A percentile compares a stretch with the other conserved stretches of the same genome.
Evolutionary conservation across 92 coral and sea anemone species (phyloP).

Genomic region (Scolanthus callimorphus): DNA sequence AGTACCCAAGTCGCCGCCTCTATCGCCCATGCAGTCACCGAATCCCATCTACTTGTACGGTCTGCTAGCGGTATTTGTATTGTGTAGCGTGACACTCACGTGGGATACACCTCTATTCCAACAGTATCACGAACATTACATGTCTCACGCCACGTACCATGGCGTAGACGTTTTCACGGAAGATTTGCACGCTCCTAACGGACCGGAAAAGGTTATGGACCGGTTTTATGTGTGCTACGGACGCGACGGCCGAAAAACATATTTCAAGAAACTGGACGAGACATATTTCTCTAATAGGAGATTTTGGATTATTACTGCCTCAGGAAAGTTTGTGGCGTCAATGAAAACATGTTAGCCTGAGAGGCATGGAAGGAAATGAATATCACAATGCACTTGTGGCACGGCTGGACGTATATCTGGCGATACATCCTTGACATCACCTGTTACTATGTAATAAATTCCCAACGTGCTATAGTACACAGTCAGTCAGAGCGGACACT

Average conservation of each 20-base stretch:
- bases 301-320: slow-evolving; percentile 89
- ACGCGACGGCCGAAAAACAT: slow-evolving; percentile 93
- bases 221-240: slow-evolving; percentile 91
- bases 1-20: slow-evolving; percentile 1
- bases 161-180: slow-evolving; percentile 97
- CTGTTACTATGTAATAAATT: too few species aligned
- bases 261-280: slow-evolving; percentile 89
- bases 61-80: slow-evolving; percentile 79
- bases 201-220: slow-evolving; percentile 97
- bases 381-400: too few species aligned
- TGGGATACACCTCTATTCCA: slow-evolving; percentile 96
- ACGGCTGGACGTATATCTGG: too few species aligned
- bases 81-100: slow-evolving; percentile 93
- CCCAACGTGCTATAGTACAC: too few species aligned
- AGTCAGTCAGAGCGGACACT: too few species aligned
- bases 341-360: slow-evolving; percentile 70
- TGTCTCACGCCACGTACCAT: slow-evolving; percentile 83
- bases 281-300: slow-evolving; percentile 88
- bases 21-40: slow-evolving; percentile 43
- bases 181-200: slow-evolving; percentile 80
- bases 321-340: slow-evolving; percentile 92
- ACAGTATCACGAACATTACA: slow-evolving; percentile 93
- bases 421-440: too few species aligned
- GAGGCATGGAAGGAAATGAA: not conserved
- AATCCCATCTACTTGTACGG: slow-evolving; percentile 67